These are phyloP conservation scores for Brachyhypopomus occidentalis DNA, from an alignment of 2,113 vertebrate species.

Conservation along the genomic window DNA sequence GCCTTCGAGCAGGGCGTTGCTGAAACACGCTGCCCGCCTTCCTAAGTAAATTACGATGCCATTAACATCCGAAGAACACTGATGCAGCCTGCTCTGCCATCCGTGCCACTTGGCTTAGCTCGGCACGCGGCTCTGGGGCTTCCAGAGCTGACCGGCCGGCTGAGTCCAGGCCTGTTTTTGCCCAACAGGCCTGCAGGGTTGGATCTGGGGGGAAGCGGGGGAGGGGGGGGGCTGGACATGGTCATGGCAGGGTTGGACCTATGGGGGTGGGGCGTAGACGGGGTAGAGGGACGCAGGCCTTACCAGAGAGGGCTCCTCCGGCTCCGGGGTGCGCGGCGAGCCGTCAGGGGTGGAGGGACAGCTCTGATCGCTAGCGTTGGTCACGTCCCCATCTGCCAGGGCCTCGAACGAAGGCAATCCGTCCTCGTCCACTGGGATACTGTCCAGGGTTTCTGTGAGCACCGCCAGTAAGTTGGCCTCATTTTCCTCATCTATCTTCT, in stretches of 20 bases:
- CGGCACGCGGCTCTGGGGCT: conserved; percentile 22
- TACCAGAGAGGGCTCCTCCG: conserved; percentile 98
- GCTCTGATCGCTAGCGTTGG: conserved; percentile 92
- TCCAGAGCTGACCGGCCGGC: conserved; percentile 32
- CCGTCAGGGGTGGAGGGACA: conserved; percentile 90
- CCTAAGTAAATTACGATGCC: conserved; percentile 38
- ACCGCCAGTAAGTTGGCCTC: conserved; percentile 99
- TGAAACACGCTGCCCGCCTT: not conserved
- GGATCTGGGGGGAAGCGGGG: conserved; percentile 50
- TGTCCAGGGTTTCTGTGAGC: conserved; percentile 98
- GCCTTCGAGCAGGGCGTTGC: not conserved
- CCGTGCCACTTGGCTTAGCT: conserved; percentile 36
- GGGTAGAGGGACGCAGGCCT: conserved; percentile 63
- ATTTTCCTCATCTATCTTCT: conserved; percentile 99
- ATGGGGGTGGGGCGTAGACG: conserved; percentile 11
- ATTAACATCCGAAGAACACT: conserved; percentile 45
- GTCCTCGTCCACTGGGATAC: conserved; percentile 99
- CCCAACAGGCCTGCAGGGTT: conserved; percentile 44
- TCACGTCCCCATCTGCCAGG: conserved; percentile 98
- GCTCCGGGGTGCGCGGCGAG: conserved; percentile 90
- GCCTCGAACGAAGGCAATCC: conserved; percentile 99
- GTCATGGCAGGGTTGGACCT: conserved; percentile 33
- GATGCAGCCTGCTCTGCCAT: conserved; percentile 38
- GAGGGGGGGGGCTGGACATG: conserved; percentile 33
- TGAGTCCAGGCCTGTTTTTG: conserved; percentile 50